Percentiles rank a stretch among this genome's conserved stretches.
Conservation (phyloP, 2,113 vertebrate genomes). For the Prionailurus viverrinus region DNA sequence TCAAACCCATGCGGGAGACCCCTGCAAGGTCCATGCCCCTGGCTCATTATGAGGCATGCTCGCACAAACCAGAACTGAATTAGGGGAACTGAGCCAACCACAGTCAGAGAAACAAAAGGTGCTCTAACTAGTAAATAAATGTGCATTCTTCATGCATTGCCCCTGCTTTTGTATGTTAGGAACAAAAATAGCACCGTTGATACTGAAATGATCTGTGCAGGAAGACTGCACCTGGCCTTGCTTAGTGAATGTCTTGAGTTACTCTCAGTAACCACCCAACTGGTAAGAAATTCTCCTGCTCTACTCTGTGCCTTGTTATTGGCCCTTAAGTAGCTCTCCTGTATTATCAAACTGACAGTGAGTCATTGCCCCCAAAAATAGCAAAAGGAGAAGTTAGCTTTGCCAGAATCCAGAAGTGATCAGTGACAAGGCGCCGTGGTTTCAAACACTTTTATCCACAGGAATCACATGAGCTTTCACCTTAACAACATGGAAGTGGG, state of each 20-base stretch:
- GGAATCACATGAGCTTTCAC: neutral
- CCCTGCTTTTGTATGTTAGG: neutral
- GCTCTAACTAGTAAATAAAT: neutral
- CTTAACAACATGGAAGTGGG: neutral
- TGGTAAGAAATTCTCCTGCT: neutral
- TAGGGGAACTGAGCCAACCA: neutral
- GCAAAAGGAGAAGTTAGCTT: conserved; percentile 77
- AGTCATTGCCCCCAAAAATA: conserved; percentile 85
- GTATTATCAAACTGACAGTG: conserved; percentile 16
- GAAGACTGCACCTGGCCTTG: neutral
- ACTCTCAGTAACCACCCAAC: neutral
- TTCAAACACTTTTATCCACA: neutral
- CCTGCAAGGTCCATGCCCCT: too few relatives aligned
- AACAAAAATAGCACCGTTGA: neutral
- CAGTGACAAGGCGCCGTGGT: conserved; percentile 39
- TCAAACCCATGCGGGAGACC: accelerated
- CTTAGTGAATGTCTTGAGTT: neutral
- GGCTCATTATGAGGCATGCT: neutral
- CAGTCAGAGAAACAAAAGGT: neutral
- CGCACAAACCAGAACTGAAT: neutral
- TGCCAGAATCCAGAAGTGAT: conserved; percentile 67
- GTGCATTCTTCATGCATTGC: neutral
- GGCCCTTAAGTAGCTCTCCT: conserved; percentile 65
- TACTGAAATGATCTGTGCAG: neutral
- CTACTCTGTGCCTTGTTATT: conserved; percentile 36